These are phyloP conservation scores for Sturnira hondurensis DNA, from an alignment of 2,113 vertebrate species.

Conservation along the genomic window DNA sequence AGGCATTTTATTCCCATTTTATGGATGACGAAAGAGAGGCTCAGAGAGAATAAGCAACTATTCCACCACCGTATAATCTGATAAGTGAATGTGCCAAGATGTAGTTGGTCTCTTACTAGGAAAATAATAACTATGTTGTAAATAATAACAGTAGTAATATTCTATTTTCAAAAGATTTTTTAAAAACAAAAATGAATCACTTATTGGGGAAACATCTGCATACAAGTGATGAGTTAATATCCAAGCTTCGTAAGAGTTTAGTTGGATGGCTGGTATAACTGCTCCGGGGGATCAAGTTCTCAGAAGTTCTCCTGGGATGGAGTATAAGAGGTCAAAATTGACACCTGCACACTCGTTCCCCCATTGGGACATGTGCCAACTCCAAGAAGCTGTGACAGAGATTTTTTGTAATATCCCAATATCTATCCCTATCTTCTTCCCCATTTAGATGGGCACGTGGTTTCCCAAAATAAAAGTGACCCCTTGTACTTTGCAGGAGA, in stretches of 20 bases:
- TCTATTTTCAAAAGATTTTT: background rate
- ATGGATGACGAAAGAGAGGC: background rate
- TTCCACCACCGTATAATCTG: background rate
- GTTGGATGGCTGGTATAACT: background rate
- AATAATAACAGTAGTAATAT: background rate
- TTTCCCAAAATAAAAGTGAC: background rate
- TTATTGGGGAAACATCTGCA: background rate
- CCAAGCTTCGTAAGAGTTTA: background rate
- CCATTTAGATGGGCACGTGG: background rate
- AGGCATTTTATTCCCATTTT: slow-evolving; percentile 30
- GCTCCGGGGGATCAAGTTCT: background rate
- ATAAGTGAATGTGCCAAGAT: background rate
- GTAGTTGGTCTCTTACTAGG: background rate
- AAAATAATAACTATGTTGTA: background rate
- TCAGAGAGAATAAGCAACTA: background rate
- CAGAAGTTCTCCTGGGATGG: background rate
- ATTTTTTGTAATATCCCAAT: background rate
- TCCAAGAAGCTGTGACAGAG: background rate
- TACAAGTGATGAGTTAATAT: background rate
- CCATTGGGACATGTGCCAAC: background rate
- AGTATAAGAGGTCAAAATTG: background rate
- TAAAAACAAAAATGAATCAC: background rate
- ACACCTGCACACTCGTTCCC: background rate
- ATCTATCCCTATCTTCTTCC: background rate
- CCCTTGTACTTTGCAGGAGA: background rate